Base-by-base conservation (phyloP, 2,888 invertebrate species). In the Cephalotes varians region DNA sequence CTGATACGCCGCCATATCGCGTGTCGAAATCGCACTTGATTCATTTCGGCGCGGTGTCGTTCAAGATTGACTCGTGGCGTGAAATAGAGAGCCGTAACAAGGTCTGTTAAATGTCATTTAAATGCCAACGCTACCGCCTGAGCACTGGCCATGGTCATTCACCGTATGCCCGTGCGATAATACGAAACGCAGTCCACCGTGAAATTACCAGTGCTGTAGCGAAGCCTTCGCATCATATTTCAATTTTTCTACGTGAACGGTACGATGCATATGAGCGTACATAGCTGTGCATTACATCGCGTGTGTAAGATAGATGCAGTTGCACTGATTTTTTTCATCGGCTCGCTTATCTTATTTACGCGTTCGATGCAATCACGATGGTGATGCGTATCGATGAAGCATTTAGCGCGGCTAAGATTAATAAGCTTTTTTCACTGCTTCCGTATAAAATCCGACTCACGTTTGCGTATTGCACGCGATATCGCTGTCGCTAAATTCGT, bases 161-260 rank as follows among this genome's bases (percentile, higher is more conserved):
- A 40, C 28, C 56, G n/a, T 76, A 67, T 10, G 44, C 25, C 51
- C 51, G 25, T 12, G 12, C 60, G 80, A 58, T 56, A 74, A n/a
- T 44, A 34, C 18, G 56, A 56, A 54, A 51, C 37, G 81, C 83
- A 81, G 81, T 18, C 64, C 56, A 83, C 81, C 81, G 83, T 83
- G 83, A 83, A 83, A 83, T 83, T 81, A 83, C 72, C 64, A 21
- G 44, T n/a, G 71, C 71, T 47, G 44, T 31, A 18, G 77, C 21
- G 69, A 56, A 58, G 25, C 25, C 44, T 31, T 31, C 40, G 67
- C 28, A 67, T 79, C 58, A 67, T 82, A 80, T 82, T 82, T 82
- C 81, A 67, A 82, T 82, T 82, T 82, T 80, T 82, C 67, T 80
- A 82, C 49, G 49, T 67, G 81, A 54, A 80, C 80, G 67, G 34